A percentile compares a stretch with the other conserved stretches of the same genome.
Evolutionary conservation across 2,888 invertebrate species (phyloP).

Genomic region (Lobophora halterata): DNA sequence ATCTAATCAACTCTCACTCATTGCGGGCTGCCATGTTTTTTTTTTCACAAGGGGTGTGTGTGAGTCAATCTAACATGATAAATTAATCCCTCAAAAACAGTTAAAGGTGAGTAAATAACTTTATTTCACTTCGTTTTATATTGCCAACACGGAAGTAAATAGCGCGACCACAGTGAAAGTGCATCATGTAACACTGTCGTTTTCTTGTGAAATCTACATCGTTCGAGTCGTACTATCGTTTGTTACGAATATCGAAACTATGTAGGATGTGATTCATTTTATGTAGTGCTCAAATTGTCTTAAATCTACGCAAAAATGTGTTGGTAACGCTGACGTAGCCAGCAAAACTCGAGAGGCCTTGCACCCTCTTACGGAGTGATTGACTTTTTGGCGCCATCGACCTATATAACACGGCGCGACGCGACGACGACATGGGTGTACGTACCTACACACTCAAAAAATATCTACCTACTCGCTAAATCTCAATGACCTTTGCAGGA

Average conservation of each 20-base stretch:
- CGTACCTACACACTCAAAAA: conserved; percentile 39
- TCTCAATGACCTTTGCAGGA: conserved; percentile 56
- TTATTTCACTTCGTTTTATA: conserved; percentile 40
- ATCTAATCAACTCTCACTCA: conserved; percentile 68
- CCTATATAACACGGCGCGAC: conserved; percentile 70
- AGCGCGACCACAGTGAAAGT: conserved; percentile 75
- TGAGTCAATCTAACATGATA: conserved; percentile 73
- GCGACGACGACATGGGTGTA: conserved; percentile 64
- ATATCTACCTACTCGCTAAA: conserved; percentile 41
- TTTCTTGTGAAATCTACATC: conserved; percentile 78
- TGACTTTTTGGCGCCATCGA: conserved; percentile 81
- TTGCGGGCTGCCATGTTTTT: conserved; percentile 88
- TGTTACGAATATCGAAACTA: conserved; percentile 51
- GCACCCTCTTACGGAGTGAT: conserved; percentile 45
- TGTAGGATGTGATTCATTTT: conserved; percentile 40
- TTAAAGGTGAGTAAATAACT: conserved; percentile 65
- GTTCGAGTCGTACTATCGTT: conserved; percentile 46
- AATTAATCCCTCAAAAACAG: conserved; percentile 70
- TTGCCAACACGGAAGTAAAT: conserved; percentile 58
- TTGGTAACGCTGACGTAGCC: conserved; percentile 36
- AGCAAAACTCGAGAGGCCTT: conserved; percentile 38
- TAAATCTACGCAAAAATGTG: conserved; percentile 32
- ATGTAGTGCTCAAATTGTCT: conserved; percentile 41
- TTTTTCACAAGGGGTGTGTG: conserved; percentile 84
- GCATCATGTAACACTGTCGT: conserved; percentile 77